phyloP scores from a whole-genome alignment of 2,888 invertebrate genomes.

The Portevinia maculata region DNA sequence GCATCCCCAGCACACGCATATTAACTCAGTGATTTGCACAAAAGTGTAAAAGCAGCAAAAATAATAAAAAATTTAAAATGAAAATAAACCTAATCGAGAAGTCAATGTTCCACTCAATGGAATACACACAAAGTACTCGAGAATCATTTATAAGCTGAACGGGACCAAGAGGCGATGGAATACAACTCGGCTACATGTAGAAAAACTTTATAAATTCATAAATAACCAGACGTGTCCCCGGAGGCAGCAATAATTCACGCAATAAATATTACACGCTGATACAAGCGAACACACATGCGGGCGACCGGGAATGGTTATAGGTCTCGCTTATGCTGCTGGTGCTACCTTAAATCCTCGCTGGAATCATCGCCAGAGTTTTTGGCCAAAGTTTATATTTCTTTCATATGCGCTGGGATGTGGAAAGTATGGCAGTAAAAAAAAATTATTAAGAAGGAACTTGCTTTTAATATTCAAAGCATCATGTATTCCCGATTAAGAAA shows the following conservation, averaged over 20 bases:
- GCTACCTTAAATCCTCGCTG: constrained; percentile 23
- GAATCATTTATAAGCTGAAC: constrained; percentile 19
- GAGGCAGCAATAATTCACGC: constrained; percentile 74
- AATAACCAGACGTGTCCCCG: constrained; percentile 72
- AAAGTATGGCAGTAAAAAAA: no score
- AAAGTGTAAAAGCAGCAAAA: constrained; percentile 55
- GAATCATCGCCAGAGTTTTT: constrained; percentile 7
- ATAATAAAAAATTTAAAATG: constrained; percentile 67
- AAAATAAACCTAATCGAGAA: constrained; percentile 73
- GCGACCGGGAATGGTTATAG: constrained; percentile 62
- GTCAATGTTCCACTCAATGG: constrained; percentile 38
- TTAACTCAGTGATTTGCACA: constrained; percentile 40
- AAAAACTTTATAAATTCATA: constrained; percentile 74
- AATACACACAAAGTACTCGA: constrained; percentile 33
- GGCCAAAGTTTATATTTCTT: constrained; percentile 13
- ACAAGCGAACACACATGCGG: constrained; percentile 56
- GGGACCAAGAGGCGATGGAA: constrained; percentile 27
- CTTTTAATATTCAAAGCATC: constrained; percentile 70
- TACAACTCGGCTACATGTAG: constrained; percentile 61
- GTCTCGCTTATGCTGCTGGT: constrained; percentile 20
- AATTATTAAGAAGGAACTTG: constrained; percentile 2
- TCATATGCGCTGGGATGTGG: constrained; percentile 13
- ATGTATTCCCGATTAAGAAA: constrained; percentile 63
- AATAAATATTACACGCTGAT: constrained; percentile 69
- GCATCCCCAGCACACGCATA: neutral